Base-by-base conservation (phyloP, 1,140 invertebrate genomes). In the Episyrphus balteatus region DNA sequence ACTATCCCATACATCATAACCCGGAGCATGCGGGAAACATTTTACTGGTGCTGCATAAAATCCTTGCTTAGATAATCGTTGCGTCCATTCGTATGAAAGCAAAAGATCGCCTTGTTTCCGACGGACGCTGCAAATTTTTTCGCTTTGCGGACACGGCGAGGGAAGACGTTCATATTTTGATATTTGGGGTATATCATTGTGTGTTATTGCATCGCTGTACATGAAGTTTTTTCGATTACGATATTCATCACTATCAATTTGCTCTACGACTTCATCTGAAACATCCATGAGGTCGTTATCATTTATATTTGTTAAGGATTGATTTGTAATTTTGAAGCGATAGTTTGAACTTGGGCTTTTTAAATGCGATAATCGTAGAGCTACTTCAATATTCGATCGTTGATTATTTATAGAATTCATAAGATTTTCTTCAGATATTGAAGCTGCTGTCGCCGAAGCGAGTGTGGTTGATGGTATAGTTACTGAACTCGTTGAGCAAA, bases 1-100 rank as follows among this genome's bases (percentile, higher is more conserved):
- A 58, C 86, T 90, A 54, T 93, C 87, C 92, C 92, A 98, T 65
- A 87, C 85, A 57, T 94, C 88, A 49, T 83, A 79, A 62, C 94
- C 82, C 1, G 92, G 90, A 5, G 88, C 91, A 76, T 94, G 90
- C 67, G 83, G 84, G 65, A 96, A 96, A 62, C 86, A 84, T 37
- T 83, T 85, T 9, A 96, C 91, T 38, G 90, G 83, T 11, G 89
- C 91, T 14, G 89, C 90, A 48, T 80, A 73, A 62, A 92, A 91
- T 54, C 82, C 79, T 50, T 78, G 76, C 49, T 83, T 79, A 54
- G 78, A 75, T 3, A 96, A 69, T 54, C 88, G 81, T 18, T 79
- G 73, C 19, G 83, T 81, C 91, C 91, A 96, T 51, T 88, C 84
- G 61, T 83, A 87, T 1, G 83, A 83, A 51, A 83, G 80, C 3